Base-by-base conservation (phyloP, 2,113 vertebrate species). In the Neopipo cinnamomea region DNA sequence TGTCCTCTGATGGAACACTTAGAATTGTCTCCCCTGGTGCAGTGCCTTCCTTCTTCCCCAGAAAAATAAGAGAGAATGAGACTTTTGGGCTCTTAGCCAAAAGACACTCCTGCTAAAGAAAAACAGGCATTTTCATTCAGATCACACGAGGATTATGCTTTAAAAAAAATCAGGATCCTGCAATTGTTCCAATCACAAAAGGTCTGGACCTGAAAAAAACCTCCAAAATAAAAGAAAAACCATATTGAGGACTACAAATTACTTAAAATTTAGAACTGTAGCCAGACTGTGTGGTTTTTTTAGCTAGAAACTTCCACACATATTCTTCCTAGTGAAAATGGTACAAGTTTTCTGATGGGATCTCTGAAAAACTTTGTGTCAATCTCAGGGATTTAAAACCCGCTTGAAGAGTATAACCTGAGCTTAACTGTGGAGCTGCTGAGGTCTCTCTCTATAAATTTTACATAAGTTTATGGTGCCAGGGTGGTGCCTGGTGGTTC, bases 351-450 rank as follows among this genome's bases (percentile, higher is more conserved):
- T 88, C 39, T 65, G 73, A 62, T 84, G 83, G 50, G 65, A 78
- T 70, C 53, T 91, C 88, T 11, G 58, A 49, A 53, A 91, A 94
- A 82, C 14, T 87, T 82, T 56, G 47, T 82, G 71, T 91, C 93
- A 92, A 24, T 96, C 91, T 76, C 46, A 6, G 90, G 80, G 74
- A 96, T 87, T 76, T 93, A 81, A 94, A 91, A 87, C 23, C 70
- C 87, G 28, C 58, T 79, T 92, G 56, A 95, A 73, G 37, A 72
- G 24, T 77, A 8, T 70, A 96, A 87, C 68, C 68, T 56, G 46
- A 86, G 76, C 21, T 78, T 93, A 87, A 82, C 73, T 62, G 9
- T 18, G 53, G 70, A 91, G 76, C 80, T 82, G 28, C 66, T 91
- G 39, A 66, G 70, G 83, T 86, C 83, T 81, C 61, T 75, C 39